These are phyloP conservation scores for Proctacanthus coquilletti DNA, from an alignment of 1,140 invertebrate species.

Conservation along the genomic window DNA sequence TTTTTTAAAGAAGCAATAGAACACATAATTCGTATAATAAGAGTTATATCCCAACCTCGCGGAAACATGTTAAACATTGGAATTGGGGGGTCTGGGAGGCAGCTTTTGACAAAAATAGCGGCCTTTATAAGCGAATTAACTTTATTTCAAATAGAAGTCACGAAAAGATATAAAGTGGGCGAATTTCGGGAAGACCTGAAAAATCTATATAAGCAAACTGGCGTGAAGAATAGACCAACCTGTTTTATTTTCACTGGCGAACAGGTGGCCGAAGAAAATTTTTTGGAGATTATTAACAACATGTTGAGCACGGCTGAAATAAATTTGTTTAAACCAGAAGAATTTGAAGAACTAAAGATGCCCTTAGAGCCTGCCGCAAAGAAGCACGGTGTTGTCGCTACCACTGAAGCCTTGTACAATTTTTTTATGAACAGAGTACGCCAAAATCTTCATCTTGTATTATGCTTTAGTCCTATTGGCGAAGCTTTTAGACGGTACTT, in stretches of 20 bases:
- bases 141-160: conserved; percentile 63
- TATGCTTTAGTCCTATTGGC: conserved; percentile 77
- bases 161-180: conserved; percentile 51
- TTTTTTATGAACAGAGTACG: conserved; percentile 63
- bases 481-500: conserved; percentile 60
- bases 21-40: conserved; percentile 61
- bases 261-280: conserved; percentile 62
- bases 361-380: conserved; percentile 47
- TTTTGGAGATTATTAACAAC: conserved; percentile 78
- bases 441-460: conserved; percentile 59
- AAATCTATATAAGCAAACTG: conserved; percentile 50
- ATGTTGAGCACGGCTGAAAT: conserved; percentile 72
- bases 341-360: conserved; percentile 70
- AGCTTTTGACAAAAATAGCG: conserved; percentile 57
- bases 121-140: conserved; percentile 63
- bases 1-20: conserved; percentile 72
- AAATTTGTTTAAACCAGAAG: conserved; percentile 67
- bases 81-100: conserved; percentile 73
- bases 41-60: conserved; percentile 66
- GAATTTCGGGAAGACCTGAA: conserved; percentile 78
- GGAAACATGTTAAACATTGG: conserved; percentile 73
- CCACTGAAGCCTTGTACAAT: conserved; percentile 48
- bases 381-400: conserved; percentile 45
- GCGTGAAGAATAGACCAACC: conserved; percentile 56
- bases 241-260: conserved; percentile 72